A percentile compares a stretch with the other conserved stretches of the same genome.
Conservation (phyloP, 2,113 vertebrate genomes). For the Anser cygnoides region DNA sequence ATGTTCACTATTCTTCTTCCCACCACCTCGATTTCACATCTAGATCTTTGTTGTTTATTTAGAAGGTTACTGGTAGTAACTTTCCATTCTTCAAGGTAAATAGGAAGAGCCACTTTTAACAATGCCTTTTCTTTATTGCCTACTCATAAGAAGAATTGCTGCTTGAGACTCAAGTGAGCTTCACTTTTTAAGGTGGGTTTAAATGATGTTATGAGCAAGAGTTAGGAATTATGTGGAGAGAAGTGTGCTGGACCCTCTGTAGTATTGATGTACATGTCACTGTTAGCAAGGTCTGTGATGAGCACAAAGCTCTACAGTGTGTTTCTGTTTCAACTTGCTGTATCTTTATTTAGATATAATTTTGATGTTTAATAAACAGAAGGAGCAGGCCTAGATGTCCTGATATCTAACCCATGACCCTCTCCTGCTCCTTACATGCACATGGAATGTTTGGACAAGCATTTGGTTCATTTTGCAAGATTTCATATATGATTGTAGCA, state of each 20-base stretch:
- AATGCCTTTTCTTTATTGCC: background rate
- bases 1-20: background rate
- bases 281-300: background rate
- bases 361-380: background rate
- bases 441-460: background rate
- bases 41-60: background rate
- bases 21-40: background rate
- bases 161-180: background rate
- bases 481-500: background rate
- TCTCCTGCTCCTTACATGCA: background rate
- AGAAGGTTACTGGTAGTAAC: background rate
- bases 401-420: background rate
- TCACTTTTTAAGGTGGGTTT: background rate
- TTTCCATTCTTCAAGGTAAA: background rate
- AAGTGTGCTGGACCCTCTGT: background rate
- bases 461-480: background rate
- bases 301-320: background rate
- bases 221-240: background rate
- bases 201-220: background rate
- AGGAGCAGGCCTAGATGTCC: background rate
- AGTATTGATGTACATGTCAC: rapidly evolving
- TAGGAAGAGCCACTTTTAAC: background rate
- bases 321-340: background rate
- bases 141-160: background rate
- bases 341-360: background rate